These are phyloP conservation scores for Zaprionus vittiger DNA, from an alignment of 1,140 invertebrate genomes.

Conservation along the genomic window DNA sequence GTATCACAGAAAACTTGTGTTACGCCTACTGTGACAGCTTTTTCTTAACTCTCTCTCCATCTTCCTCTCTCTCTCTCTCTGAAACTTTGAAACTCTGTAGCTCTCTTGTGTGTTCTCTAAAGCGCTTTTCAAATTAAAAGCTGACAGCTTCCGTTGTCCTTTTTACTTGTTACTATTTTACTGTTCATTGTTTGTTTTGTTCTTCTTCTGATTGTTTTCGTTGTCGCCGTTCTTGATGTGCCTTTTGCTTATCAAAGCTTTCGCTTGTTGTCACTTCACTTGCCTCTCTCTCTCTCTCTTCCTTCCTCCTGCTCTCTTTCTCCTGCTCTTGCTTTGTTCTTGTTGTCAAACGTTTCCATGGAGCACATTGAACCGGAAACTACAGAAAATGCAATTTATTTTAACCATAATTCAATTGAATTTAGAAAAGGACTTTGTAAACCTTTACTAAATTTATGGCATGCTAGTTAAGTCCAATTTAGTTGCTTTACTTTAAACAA, in stretches of 20 bases:
- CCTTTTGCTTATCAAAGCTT: constrained; percentile 69
- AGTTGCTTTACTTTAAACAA: not conserved
- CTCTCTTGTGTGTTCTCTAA: not conserved
- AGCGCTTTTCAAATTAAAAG: constrained; percentile 25
- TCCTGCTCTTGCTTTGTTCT: constrained; percentile 10
- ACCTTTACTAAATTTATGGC: constrained; percentile 10
- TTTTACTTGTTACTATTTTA: constrained; percentile 41
- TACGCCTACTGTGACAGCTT: constrained; percentile 37
- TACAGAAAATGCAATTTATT: constrained; percentile 57
- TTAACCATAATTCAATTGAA: constrained; percentile 42
- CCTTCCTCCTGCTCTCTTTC: not conserved
- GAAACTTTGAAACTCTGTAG: not conserved
- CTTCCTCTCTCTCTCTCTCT: not conserved
- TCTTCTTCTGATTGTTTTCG: constrained; percentile 22
- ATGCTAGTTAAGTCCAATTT: not conserved
- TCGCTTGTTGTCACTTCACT: constrained; percentile 50
- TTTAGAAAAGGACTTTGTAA: constrained; percentile 12
- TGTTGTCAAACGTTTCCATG: constrained; percentile 52
- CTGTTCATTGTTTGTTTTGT: constrained; percentile 40
- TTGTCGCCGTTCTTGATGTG: constrained; percentile 19
- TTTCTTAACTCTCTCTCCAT: constrained; percentile 12
- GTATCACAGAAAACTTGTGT: not conserved
- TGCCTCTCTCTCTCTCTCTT: constrained; percentile 5
- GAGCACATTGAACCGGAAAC: constrained; percentile 56
- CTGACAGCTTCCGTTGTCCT: constrained; percentile 44